Base-by-base conservation (phyloP, 2,113 vertebrate genomes). In the Lipophrys pholis region DNA sequence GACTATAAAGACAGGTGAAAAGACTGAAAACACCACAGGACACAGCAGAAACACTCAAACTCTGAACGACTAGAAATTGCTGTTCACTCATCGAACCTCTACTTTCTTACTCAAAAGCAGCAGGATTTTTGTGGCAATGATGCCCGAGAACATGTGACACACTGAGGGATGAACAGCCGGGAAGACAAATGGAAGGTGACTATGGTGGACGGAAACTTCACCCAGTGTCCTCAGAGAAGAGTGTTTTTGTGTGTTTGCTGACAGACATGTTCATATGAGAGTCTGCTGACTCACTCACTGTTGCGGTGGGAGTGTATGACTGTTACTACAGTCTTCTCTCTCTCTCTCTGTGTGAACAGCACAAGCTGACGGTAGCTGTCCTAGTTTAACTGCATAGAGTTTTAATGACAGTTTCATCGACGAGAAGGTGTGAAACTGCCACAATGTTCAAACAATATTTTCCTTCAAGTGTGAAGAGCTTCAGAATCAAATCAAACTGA, bases 261-360 rank as follows among this genome's bases (percentile, higher is more conserved):
- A 86, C 75, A 55, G 77, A 67, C 71, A 65, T 60, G 80, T 83
- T 75, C 76, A 67, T 78, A 17, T 76, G 58, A 5, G 66, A 74
- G 80, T 83, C 52, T n/a, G 83, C 87, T 91, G 87, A 90, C 80
- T 90, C 88, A 88, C 82, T 90, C 88, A 88, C 82, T 84, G 84
- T 81, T 80, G 81, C 75, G 79, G 74, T 65, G 78, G 57, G 68
- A 68, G 81, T 78, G 57, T 75, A 54, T 68, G 57, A 60, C 69
- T 76, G 76, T 89, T 81, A 88, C 81, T 78, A 81, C 77, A 45
- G 59, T 71, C 12, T 56, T 30, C 21, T 30, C 21, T 2, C 21
- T 30, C 21, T n/a, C n/a, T 69, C 17, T 45, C 58, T n/a, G 42
- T 57, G 75, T 73, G 60, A 52, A 63, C 68, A 43, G 54, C 58